Percentiles rank a stretch among this genome's conserved stretches.
phyloP scores from a whole-genome alignment of 2,797 vertebrate species.

The Clarias fuscus region DNA sequence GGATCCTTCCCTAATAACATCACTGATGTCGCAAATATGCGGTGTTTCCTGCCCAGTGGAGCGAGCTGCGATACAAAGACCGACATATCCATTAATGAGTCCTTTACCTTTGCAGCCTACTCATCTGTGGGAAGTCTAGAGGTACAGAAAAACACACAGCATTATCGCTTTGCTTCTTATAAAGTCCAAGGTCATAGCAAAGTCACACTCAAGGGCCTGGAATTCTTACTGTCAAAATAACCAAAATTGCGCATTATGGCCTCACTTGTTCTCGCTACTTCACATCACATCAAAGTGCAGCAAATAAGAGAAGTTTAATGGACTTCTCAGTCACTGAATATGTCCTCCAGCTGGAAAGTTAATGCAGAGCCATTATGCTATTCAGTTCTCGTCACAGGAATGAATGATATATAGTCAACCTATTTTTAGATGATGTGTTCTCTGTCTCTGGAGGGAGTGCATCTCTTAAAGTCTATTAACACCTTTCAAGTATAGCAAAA shows the following conservation, averaged over 20 bases:
- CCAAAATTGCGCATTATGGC: background rate
- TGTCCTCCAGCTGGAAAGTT: conserved; percentile 64
- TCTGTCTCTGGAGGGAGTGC: conserved; percentile 60
- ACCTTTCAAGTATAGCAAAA: conserved; percentile 44
- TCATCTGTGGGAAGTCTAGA: conserved; percentile 86
- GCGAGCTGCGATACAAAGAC: conserved; percentile 74
- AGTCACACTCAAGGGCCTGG: no score
- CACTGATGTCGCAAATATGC: conserved; percentile 73
- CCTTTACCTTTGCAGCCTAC: conserved; percentile 86
- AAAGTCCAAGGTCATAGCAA: background rate
- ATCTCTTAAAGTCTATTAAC: conserved; percentile 40
- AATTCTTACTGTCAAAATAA: background rate
- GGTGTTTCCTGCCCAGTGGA: conserved; percentile 88
- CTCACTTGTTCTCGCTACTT: background rate
- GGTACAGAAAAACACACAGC: conserved; percentile 67
- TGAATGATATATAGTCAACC: conserved; percentile 62
- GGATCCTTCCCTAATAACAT: conserved; percentile 82
- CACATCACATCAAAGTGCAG: conserved; percentile 5
- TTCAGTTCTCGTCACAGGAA: conserved; percentile 55
- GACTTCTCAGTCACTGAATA: conserved; percentile 23
- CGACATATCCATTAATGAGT: conserved; percentile 56
- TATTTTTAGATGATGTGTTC: conserved; percentile 70
- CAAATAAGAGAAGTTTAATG: conserved; percentile 33
- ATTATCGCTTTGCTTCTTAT: background rate
- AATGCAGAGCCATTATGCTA: conserved; percentile 71